Conservation (phyloP, 2,113 vertebrate genomes). For the Thunnus maccoyii region DNA sequence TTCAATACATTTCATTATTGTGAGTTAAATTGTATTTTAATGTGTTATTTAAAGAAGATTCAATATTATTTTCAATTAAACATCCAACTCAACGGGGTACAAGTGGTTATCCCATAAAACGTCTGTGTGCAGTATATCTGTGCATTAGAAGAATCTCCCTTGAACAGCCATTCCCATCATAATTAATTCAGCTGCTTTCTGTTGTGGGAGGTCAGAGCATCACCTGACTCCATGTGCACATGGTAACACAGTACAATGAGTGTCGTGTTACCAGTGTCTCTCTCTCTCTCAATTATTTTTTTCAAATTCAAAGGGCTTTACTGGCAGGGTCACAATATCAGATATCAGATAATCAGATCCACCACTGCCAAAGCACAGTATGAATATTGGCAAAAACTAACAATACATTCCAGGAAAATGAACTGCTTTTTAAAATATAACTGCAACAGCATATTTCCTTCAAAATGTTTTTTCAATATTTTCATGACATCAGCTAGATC, state of each 20-base stretch:
- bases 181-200: slow-evolving; percentile 49
- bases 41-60: too few species aligned
- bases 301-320: too few species aligned
- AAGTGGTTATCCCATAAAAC: neutral
- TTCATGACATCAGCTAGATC: too few species aligned
- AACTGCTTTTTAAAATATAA: too few species aligned
- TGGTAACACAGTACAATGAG: neutral
- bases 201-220: neutral
- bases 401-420: too few species aligned
- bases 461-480: too few species aligned
- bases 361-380: too few species aligned
- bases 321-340: neutral
- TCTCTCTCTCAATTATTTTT: neutral
- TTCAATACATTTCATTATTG: too few species aligned
- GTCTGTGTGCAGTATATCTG: neutral
- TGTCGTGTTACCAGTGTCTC: slow-evolving; percentile 24
- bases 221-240: slow-evolving; percentile 32
- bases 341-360: slow-evolving; percentile 3
- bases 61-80: neutral
- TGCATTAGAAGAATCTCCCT: neutral
- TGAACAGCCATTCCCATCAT: slow-evolving; percentile 15
- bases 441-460: too few species aligned
- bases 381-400: too few species aligned
- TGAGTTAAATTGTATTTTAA: too few species aligned
- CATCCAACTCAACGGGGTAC: neutral